phyloP scores from a whole-genome alignment of 2,113 vertebrate genomes.

The Anguilla japonica region DNA sequence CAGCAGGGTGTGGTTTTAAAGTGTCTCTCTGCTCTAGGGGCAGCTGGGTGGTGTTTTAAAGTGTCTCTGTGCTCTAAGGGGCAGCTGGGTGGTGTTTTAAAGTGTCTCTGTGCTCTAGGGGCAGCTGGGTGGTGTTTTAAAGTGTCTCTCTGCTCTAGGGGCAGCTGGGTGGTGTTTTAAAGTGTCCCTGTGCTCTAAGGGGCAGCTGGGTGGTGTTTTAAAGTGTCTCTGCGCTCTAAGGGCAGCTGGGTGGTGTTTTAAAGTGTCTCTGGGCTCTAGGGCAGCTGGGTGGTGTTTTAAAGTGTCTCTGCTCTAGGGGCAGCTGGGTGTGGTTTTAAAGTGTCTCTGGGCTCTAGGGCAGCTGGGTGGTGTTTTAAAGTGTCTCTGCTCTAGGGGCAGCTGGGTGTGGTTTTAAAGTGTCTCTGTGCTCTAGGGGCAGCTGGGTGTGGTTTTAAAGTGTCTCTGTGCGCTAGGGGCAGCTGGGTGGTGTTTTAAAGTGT shows the following conservation, averaged over 20 bases:
- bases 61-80: background rate
- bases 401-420: no score
- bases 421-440: slow-evolving; percentile 72
- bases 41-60: background rate
- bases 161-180: no score
- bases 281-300: slow-evolving; percentile 72
- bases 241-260: slow-evolving; percentile 54
- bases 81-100: no score
- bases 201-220: background rate
- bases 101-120: no score
- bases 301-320: slow-evolving; percentile 65
- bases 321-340: slow-evolving; percentile 45
- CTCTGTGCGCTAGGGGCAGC: slow-evolving; percentile 72
- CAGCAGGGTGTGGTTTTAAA: no score
- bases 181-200: no score
- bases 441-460: no score
- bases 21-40: no score
- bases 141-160: background rate
- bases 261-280: slow-evolving; percentile 57
- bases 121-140: background rate
- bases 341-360: slow-evolving; percentile 70
- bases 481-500: no score
- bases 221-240: background rate
- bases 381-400: slow-evolving; percentile 72
- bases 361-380: slow-evolving; percentile 60